A percentile compares a stretch with the other conserved stretches of the same genome.
Conservation (phyloP, 2,888 invertebrate species). For the Macropis europaea region DNA sequence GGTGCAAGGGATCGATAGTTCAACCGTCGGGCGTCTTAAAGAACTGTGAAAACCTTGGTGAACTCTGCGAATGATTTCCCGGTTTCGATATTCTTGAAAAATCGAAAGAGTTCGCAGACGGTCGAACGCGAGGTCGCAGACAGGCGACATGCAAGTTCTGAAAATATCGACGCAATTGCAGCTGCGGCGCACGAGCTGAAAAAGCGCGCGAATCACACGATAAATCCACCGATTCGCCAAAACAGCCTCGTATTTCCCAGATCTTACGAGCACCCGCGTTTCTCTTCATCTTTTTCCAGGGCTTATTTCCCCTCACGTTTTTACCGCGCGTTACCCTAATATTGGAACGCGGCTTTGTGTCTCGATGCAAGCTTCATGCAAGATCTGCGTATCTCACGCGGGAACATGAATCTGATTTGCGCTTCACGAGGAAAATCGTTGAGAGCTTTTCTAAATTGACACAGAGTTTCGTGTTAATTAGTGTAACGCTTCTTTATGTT, state of each 20-base stretch:
- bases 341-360: conserved; percentile 9
- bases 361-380: not conserved
- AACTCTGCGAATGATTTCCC: no score
- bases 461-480: no score
- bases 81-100: no score
- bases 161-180: conserved; percentile 50
- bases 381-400: no score
- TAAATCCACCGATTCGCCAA: conserved; percentile 54
- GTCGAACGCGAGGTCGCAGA: conserved; percentile 21
- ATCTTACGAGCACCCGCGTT: conserved; percentile 31
- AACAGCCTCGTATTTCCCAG: conserved; percentile 54
- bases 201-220: conserved; percentile 37
- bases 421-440: not conserved
- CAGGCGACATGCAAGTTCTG: conserved; percentile 29
- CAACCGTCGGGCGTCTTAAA: no score
- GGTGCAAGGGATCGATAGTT: no score
- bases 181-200: conserved; percentile 23
- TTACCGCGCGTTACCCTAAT: conserved; percentile 14
- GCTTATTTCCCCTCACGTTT: conserved; percentile 5
- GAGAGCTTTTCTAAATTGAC: not conserved
- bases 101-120: conserved; percentile 28
- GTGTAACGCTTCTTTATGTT: no score
- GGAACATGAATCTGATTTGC: conserved; percentile 18
- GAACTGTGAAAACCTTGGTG: no score
- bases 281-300: not conserved